Evolutionary conservation across 2,888 invertebrate species (phyloP).

Genomic region (Nysson spinosus): DNA sequence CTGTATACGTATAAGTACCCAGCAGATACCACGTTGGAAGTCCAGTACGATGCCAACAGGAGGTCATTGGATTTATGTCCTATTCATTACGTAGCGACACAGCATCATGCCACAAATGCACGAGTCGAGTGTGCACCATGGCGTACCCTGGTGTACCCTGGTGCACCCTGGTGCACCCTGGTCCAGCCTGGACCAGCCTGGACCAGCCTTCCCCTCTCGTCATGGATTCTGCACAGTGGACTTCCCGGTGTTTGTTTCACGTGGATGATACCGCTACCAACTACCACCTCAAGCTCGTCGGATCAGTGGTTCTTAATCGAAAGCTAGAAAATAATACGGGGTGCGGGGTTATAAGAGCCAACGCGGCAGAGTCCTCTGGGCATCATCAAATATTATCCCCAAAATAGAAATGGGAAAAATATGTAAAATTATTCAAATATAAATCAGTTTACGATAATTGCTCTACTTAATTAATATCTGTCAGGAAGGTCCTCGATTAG

Average conservation of each 20-base stretch:
- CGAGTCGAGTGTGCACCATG: slow-evolving; percentile 27
- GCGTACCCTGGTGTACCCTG: slow-evolving; percentile 30
- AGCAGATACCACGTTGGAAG: slow-evolving; percentile 6
- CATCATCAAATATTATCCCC: too few species aligned
- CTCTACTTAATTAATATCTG: too few species aligned
- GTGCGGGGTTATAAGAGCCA: too few species aligned
- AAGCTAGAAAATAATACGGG: too few species aligned
- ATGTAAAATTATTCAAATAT: too few species aligned
- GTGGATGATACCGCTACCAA: slow-evolving; percentile 11
- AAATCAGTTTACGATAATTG: too few species aligned
- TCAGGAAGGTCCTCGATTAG: too few species aligned
- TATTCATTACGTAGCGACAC: slow-evolving; percentile 63
- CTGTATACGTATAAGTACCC: not conserved
- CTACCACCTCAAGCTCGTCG: too few species aligned
- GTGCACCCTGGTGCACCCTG: slow-evolving; percentile 15
- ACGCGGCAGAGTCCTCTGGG: too few species aligned
- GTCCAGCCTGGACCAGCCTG: slow-evolving; percentile 35
- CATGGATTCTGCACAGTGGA: slow-evolving; percentile 58
- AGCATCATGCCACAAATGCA: slow-evolving; percentile 60
- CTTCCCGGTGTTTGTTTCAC: slow-evolving; percentile 46
- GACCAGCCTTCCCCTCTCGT: too few species aligned
- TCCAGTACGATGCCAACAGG: slow-evolving; percentile 9
- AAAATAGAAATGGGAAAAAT: too few species aligned
- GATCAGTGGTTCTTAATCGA: too few species aligned
- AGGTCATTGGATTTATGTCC: slow-evolving; percentile 70